These are phyloP conservation scores for Psophia crepitans DNA, from an alignment of 2,113 vertebrate species.

Conservation along the genomic window DNA sequence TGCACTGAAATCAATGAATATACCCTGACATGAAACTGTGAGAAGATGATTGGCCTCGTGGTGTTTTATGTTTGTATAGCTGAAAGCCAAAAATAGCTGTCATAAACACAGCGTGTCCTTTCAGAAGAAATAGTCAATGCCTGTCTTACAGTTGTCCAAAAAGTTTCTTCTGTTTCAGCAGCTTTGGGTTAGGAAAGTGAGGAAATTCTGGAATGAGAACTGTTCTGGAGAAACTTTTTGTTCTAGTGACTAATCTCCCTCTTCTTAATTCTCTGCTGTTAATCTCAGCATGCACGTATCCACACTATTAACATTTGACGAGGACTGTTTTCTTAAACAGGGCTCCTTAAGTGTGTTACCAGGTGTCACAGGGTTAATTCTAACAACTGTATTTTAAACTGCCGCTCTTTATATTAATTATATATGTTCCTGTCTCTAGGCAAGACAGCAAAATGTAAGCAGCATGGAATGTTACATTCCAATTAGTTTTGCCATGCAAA, in stretches of 20 bases:
- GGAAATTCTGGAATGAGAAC: background rate
- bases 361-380: conserved; percentile 2
- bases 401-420: background rate
- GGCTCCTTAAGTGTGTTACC: background rate
- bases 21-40: background rate
- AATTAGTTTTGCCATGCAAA: conserved; percentile 18
- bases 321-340: background rate
- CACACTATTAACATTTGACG: background rate
- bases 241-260: conserved; percentile 40
- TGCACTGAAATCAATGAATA: conserved; percentile 16
- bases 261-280: conserved; percentile 7
- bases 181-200: background rate
- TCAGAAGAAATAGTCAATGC: background rate
- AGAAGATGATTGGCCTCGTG: background rate
- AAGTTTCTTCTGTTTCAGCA: conserved; percentile 21
- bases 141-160: background rate
- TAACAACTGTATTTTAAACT: background rate
- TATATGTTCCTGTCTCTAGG: background rate
- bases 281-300: background rate
- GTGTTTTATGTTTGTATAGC: conserved; percentile 6
- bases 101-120: background rate
- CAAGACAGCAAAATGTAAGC: background rate
- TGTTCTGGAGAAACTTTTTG: conserved; percentile 20
- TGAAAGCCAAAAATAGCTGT: conserved; percentile 10
- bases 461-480: conserved; percentile 4